Conservation (phyloP, 2,113 vertebrate species). For the Neopipo cinnamomea region DNA sequence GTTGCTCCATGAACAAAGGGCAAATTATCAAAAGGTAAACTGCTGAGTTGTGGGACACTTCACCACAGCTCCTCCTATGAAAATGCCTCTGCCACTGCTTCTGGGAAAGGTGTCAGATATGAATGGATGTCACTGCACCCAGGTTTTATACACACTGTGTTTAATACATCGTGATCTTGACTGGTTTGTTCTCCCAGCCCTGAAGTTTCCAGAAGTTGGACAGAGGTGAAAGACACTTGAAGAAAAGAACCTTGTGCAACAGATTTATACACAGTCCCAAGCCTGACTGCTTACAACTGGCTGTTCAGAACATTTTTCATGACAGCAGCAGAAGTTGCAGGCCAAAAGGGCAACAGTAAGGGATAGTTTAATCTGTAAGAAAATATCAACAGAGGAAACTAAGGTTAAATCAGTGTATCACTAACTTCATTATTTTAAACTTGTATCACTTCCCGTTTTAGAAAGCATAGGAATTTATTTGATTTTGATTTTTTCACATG, state of each 20-base stretch:
- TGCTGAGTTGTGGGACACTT: fast-evolving
- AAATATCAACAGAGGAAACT: not conserved
- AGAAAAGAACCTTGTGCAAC: not conserved
- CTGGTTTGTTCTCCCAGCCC: not conserved
- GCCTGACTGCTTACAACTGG: not conserved
- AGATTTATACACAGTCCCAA: not conserved
- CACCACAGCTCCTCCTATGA: not conserved
- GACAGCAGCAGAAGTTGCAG: not conserved
- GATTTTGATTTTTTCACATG: not conserved
- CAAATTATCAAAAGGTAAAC: not conserved
- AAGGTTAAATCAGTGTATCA: not conserved
- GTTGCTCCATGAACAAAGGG: not conserved
- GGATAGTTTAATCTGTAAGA: not conserved
- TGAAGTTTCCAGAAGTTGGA: not conserved
- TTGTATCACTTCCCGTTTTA: not conserved
- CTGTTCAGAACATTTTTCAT: not conserved
- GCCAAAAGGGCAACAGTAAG: not conserved
- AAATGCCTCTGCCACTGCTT: fast-evolving
- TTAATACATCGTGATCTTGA: not conserved
- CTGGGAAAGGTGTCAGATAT: not conserved
- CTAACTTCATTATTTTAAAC: not conserved
- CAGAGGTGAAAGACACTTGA: not conserved
- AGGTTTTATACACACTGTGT: fast-evolving
- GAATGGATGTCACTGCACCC: not conserved
- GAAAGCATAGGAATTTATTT: not conserved